These are phyloP conservation scores for Sapajus apella DNA, from an alignment of 2,113 vertebrate genomes.

Conservation along the genomic window DNA sequence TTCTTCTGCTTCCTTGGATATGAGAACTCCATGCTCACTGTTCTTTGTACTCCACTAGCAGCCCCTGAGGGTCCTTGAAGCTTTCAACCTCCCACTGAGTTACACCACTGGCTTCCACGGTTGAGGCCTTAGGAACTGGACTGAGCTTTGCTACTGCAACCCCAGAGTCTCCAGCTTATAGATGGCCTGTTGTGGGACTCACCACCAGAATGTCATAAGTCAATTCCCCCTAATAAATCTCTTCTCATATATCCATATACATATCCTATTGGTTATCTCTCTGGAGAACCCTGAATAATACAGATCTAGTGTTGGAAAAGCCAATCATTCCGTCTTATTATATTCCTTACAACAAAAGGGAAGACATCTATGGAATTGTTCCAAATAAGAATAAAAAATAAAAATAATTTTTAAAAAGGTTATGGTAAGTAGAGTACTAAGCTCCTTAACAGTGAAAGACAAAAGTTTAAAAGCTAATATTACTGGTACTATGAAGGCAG, in stretches of 20 bases:
- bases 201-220: neutral
- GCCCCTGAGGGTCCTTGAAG: neutral
- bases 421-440: neutral
- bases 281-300: neutral
- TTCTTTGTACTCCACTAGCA: neutral
- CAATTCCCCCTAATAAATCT: neutral
- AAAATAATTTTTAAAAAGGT: neutral
- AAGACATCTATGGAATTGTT: neutral
- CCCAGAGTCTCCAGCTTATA: neutral
- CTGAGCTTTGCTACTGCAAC: neutral
- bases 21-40: neutral
- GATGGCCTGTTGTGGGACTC: neutral
- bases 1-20: neutral
- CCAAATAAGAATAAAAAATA: neutral
- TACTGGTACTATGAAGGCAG: neutral
- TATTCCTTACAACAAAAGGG: neutral
- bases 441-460: neutral
- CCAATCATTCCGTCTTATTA: neutral
- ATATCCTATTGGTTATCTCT: neutral
- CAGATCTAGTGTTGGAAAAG: neutral
- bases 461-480: neutral
- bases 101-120: neutral
- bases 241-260: neutral
- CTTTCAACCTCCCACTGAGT: neutral
- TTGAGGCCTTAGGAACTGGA: neutral